phyloP scores from a whole-genome alignment of 2,797 vertebrate species.

The Pipistrellus nathusii region DNA sequence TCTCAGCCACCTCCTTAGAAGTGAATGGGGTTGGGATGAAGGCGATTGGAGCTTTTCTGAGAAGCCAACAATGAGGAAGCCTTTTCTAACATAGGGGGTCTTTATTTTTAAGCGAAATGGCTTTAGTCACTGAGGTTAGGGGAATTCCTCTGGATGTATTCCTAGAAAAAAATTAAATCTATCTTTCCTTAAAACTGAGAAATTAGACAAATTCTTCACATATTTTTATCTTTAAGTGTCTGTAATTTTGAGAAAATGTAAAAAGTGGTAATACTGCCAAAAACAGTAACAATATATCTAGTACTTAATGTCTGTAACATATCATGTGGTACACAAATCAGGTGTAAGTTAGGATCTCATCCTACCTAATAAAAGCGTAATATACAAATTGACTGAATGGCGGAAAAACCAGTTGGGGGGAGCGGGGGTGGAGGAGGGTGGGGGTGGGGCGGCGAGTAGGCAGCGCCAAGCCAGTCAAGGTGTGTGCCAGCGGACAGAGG shows the following conservation, averaged over 20 bases:
- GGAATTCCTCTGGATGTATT: neutral
- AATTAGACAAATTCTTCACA: neutral
- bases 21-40: neutral
- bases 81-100: neutral
- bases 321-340: neutral
- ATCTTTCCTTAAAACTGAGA: neutral
- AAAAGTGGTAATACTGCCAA: neutral
- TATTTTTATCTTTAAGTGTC: neutral
- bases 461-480: too few relatives aligned
- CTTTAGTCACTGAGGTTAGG: neutral
- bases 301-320: neutral
- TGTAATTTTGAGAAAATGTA: neutral
- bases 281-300: neutral
- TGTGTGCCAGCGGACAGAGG: too few relatives aligned
- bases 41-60: neutral
- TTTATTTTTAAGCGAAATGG: neutral
- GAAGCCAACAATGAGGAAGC: neutral
- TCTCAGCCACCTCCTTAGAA: neutral
- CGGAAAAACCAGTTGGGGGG: too few relatives aligned
- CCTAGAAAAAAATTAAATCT: neutral
- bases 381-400: too few relatives aligned
- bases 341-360: neutral
- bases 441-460: too few relatives aligned
- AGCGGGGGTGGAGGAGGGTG: rapidly evolving
- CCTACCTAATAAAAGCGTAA: too few relatives aligned